Evolutionary conservation across 2,888 invertebrate species (phyloP).

Genomic region (Atethmia centrago): DNA sequence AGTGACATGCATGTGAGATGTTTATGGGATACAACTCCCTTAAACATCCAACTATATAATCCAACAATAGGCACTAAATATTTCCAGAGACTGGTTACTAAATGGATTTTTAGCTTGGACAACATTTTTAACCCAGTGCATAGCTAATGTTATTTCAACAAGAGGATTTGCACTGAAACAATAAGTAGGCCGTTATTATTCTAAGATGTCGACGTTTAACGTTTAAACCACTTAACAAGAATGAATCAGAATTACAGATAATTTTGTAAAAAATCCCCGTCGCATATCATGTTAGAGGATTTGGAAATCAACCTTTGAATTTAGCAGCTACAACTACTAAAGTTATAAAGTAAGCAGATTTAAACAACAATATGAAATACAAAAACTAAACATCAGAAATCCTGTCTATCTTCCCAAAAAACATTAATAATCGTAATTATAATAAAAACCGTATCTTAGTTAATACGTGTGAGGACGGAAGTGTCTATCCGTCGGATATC

Average conservation of each 20-base stretch:
- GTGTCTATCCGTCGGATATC: conserved; percentile 59
- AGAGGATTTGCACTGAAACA: background rate
- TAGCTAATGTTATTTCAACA: background rate
- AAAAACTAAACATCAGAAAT: background rate
- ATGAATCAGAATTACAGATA: background rate
- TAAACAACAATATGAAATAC: no score
- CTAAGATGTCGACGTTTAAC: background rate
- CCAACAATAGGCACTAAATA: background rate
- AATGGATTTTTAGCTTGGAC: background rate
- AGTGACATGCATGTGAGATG: background rate
- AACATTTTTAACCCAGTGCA: background rate
- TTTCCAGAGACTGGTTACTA: background rate
- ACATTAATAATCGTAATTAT: conserved; percentile 14
- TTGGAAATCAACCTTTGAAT: background rate
- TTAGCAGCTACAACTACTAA: background rate
- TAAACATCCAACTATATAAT: no score
- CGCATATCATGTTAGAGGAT: background rate
- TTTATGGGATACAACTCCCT: conserved; percentile 28
- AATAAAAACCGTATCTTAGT: conserved; percentile 41
- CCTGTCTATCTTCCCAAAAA: background rate
- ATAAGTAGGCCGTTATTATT: background rate
- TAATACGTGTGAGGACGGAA: conserved; percentile 48
- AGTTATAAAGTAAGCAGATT: background rate
- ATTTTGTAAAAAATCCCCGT: background rate
- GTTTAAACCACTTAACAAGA: background rate